Base-by-base conservation (phyloP, 2,113 vertebrate genomes). In the Tyto alba region DNA sequence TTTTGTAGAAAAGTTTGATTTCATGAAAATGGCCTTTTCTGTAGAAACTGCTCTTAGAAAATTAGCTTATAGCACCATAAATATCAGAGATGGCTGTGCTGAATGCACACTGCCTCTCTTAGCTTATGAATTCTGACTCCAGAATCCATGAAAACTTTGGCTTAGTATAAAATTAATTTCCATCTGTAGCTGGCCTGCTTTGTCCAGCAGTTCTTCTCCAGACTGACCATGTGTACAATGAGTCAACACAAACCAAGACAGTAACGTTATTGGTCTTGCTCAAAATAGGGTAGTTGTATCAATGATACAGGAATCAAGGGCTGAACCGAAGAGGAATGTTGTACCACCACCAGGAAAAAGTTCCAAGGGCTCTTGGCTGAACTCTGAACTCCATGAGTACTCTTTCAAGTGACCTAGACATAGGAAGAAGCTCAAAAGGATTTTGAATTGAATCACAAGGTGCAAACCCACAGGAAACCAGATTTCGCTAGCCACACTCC, bases 301-400 rank as follows among this genome's bases (percentile, higher is more conserved):
- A 11, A 48, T 25, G 62, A 3, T 41, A 15, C 6, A 43, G 74
- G 22, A 91, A 5, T 7, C 2, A 1, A n/a, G 21, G 45, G 13
- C 50, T n/a, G 45, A 48, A 4, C 47, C 2, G 3, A 7, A 38
- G 1, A 4, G 41, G 38, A n/a, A 19, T 23, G 3, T 8, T 47
- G 7, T 32, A 32, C 10, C 11, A 22, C 6, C 25, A 36, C 8
- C 13, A 45, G 64, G 69, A 53, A 34, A n/a, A 68, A 45, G 36
- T 21, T 23, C 66, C 3, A 2, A 7, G 56, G 34, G 20, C 21
- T 91, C 36, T 41, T 2, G 6, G 48, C 69, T 47, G 34, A 83
- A 57, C 84, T 71, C 18, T 60, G 50, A 23, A 36, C 16, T 71
- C 63, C 40, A 20, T 6, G 9, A 18, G 4, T 1, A 6, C 13